Base-by-base conservation (phyloP, 2,113 vertebrate species). In the Bambusicola thoracicus region DNA sequence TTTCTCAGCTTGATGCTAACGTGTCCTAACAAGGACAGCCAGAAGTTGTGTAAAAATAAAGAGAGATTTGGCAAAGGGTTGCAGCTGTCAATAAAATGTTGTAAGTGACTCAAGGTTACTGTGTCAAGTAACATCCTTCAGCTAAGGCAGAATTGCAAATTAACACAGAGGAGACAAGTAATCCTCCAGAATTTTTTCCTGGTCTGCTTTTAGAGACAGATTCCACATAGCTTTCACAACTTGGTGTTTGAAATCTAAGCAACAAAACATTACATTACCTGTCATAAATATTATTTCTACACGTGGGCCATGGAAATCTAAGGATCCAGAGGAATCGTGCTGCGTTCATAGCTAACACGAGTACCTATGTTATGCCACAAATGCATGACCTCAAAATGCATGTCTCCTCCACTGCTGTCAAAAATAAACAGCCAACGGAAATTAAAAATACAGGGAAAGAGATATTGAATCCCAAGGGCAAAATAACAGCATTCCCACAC, bases 21-120 rank as follows among this genome's bases (percentile, higher is more conserved):
- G 38, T 69, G 76, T 55, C 84, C 81, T 89, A 94, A 94, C 92
- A 96, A 96, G 86, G 86, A 93, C 89, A 91, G 89, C 27, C 89
- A 94, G 78, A 91, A 95, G 58, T 69, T 93, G 63, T 59, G 74
- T 73, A 79, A 95, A 96, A 96, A 87, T 84, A 84, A 79, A 85
- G 61, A 46, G 29, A 69, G 19, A 51, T 89, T 81, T 94, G 67
- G 86, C 87, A 94, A 91, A 77, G 40, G 36, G n/a, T 43, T 93
- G 44, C 10, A 70, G 62, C 11, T 92, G 91, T 96, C 84, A 93
- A 96, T 95, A 92, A 91, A 91, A 82, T 85, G 62, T 82, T 66
- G 0, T 48, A 89, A 93, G 63, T 55, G n/a, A 92, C 44, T 93
- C 81, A 90, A 94, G 91, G 94, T 89, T 91, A 86, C 70, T 63